A percentile compares a stretch with the other conserved stretches of the same genome.
Conservation (phyloP, 2,797 vertebrate genomes). For the Neosilurus hyrtlii region DNA sequence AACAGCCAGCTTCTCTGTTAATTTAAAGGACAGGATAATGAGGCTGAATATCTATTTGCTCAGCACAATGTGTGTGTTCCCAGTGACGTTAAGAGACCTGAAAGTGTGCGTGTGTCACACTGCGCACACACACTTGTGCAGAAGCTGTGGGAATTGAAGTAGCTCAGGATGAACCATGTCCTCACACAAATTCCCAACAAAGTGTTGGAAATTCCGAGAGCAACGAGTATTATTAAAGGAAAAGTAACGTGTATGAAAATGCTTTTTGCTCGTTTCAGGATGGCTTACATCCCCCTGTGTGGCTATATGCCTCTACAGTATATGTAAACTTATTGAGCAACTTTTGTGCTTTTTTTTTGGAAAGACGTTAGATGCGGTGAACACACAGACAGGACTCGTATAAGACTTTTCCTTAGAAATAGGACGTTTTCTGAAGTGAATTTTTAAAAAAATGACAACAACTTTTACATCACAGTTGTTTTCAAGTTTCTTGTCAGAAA, state of each 20-base stretch:
- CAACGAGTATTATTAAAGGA: neutral
- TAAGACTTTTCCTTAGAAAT: neutral
- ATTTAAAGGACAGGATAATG: conserved; percentile 79
- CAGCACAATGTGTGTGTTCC: conserved; percentile 75
- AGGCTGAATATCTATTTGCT: conserved; percentile 77
- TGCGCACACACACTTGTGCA: conserved; percentile 28
- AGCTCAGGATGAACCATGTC: conserved; percentile 19
- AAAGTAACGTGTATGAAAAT: neutral
- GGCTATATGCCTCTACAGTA: neutral
- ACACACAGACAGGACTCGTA: neutral
- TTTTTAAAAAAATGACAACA: conserved; percentile 14
- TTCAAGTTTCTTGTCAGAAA: conserved; percentile 39
- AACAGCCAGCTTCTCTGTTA: conserved; percentile 65
- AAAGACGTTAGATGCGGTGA: neutral
- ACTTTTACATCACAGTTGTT: conserved; percentile 42
- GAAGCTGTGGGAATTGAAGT: conserved; percentile 9
- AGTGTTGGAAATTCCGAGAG: neutral
- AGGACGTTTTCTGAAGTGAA: neutral
- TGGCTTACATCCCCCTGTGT: neutral
- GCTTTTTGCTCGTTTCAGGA: neutral
- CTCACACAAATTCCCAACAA: conserved; percentile 41
- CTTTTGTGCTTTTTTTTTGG: conserved; percentile 10
- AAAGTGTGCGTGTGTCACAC: conserved; percentile 39
- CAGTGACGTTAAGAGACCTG: conserved; percentile 64
- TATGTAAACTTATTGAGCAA: conserved; percentile 4